Evolutionary conservation across 2,888 invertebrate species (phyloP).

Genomic region (Ochropacha duplaris): DNA sequence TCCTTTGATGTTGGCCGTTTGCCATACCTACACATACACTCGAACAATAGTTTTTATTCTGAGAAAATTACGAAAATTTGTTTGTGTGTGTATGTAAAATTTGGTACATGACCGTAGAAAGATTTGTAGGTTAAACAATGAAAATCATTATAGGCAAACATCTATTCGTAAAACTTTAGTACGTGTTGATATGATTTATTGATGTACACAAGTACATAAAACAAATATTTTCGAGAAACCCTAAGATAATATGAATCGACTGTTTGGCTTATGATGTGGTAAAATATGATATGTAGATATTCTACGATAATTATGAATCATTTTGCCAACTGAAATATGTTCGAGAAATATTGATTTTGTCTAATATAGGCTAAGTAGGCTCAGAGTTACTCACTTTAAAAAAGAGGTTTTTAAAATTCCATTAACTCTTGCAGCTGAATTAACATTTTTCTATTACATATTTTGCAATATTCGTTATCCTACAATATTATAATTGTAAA

Average conservation of each 20-base stretch:
- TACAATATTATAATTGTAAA: too few species aligned
- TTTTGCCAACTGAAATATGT: not conserved
- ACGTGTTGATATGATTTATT: not conserved
- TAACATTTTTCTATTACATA: too few species aligned
- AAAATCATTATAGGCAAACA: not conserved
- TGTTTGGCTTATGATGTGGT: not conserved
- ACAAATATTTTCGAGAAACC: not conserved
- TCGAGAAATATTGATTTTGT: too few species aligned
- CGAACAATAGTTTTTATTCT: not conserved
- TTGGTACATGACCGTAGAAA: not conserved
- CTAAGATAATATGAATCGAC: not conserved
- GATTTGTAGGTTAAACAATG: constrained; percentile 1
- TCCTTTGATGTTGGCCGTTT: constrained; percentile 3
- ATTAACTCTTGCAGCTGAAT: too few species aligned
- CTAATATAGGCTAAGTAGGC: too few species aligned
- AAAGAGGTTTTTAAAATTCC: too few species aligned
- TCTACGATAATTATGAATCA: not conserved
- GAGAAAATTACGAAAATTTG: not conserved
- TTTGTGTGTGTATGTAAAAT: too few species aligned
- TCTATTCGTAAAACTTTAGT: not conserved
- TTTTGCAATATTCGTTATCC: too few species aligned
- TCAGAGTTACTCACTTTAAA: too few species aligned
- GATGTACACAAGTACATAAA: not conserved
- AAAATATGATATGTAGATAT: not conserved
- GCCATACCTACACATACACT: constrained; percentile 1